Evolutionary conservation across 23 tunicate genomes (phyloP), one percentile per base, ranked within the genome.

Genomic region (Styela plicata): DNA sequence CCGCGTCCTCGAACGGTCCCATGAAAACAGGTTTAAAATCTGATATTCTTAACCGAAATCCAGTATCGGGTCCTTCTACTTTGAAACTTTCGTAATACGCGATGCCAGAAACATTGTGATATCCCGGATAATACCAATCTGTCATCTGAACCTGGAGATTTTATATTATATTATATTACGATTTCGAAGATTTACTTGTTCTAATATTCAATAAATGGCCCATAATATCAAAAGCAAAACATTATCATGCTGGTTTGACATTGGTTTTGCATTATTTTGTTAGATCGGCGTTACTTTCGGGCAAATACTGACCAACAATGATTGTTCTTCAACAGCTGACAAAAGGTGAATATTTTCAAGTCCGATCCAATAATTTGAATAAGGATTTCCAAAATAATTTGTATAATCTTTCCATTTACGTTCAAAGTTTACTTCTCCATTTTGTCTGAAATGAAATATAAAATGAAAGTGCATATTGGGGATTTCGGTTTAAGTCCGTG

Each of bases 361-460:
- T 2, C 92, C 92, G 52, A 88, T 68, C 92, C 92, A 88, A 78
- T 83, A 88, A 77, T 80, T 78, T 52, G 66, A 69, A 18, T 28
- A 24, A 5, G 87, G 63, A 3, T 66, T 30, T 17, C 92, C 92
- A 69, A 88, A 88, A 33, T 30, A 57, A 2, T 37, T 24, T 52
- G 77, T 78, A 57, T 65, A 88, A 30, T 83, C 87, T 36, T 76
- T 29, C 18, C 20, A 76, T 22, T 25, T 44, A 36, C 66, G 81
- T 21, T 52, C 26, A 29, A 76, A 76, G 31, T 76, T 44, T 44
- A 57, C 33, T 29, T 76, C 37, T 7, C 81, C 81, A 31, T 52
- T 33, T 53, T 33, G 23, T 53, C 81, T 76, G 64, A 44, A 33
- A 36, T 10, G 19, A 65, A 65, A 65, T 24, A 27, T 24, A 7